Conservation (phyloP, 2,888 invertebrate genomes). For the Diarsia dahlii region DNA sequence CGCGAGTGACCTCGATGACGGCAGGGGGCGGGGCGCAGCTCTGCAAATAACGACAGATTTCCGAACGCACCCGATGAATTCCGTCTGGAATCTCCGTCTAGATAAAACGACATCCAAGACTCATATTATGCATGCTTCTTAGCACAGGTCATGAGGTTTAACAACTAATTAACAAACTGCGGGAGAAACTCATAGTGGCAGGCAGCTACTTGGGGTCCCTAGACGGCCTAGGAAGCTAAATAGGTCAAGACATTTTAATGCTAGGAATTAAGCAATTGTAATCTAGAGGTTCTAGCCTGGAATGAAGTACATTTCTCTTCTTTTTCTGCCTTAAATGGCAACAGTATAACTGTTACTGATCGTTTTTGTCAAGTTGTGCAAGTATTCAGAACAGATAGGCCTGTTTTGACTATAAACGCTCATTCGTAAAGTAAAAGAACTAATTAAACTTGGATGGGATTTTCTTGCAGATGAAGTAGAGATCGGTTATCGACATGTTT, state of each 20-base stretch:
- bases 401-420: constrained; percentile 3
- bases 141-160: constrained; percentile 69
- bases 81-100: constrained; percentile 69
- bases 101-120: constrained; percentile 44
- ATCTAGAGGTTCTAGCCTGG: background rate
- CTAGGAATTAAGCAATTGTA: constrained; percentile 23
- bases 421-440: background rate
- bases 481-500: constrained; percentile 41
- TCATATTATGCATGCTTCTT: constrained; percentile 40
- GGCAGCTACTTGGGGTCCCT: constrained; percentile 39
- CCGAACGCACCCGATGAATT: constrained; percentile 72
- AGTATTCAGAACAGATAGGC: background rate
- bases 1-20: constrained; percentile 81
- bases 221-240: constrained; percentile 34
- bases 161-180: constrained; percentile 65
- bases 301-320: background rate
- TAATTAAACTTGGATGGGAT: background rate
- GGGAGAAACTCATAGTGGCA: constrained; percentile 55
- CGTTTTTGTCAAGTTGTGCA: constrained; percentile 21
- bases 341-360: background rate
- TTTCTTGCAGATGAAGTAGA: constrained; percentile 5
- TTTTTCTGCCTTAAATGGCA: background rate
- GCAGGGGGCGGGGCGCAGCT: constrained; percentile 76
- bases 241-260: constrained; percentile 49
- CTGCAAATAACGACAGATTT: constrained; percentile 75